phyloP scores from a whole-genome alignment of 2,797 vertebrate species.

The Hydrolagus colliei region DNA sequence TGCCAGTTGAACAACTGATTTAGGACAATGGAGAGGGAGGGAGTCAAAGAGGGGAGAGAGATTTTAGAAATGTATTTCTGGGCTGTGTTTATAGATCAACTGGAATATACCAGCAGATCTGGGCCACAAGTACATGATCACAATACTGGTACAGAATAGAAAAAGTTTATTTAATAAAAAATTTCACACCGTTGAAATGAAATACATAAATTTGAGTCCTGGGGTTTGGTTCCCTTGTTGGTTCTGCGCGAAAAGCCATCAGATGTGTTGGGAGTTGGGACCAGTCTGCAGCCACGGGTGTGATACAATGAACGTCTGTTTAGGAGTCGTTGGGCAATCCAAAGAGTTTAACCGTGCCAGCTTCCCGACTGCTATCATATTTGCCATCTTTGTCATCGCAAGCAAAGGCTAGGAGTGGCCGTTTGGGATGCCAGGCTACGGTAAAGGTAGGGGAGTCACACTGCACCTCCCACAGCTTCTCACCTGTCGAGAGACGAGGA shows the following conservation, averaged over 20 bases:
- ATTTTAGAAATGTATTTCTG: neutral
- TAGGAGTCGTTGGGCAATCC: constrained; percentile 90
- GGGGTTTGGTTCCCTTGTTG: too few species aligned
- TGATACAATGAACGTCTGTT: constrained; percentile 18
- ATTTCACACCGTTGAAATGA: neutral
- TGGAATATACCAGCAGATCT: neutral
- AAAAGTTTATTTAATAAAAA: neutral
- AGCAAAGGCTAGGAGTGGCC: constrained; percentile 85
- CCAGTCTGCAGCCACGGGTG: too few species aligned
- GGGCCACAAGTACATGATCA: neutral
- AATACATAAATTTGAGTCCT: neutral
- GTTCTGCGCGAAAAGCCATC: too few species aligned
- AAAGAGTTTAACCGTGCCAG: constrained; percentile 91
- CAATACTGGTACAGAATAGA: neutral
- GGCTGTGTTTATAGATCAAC: neutral
- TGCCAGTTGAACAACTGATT: too few species aligned
- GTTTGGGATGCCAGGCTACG: constrained; percentile 93
- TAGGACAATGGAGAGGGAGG: too few species aligned
- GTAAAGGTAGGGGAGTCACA: constrained; percentile 96
- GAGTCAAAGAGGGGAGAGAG: too few species aligned
- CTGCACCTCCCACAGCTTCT: constrained; percentile 96
- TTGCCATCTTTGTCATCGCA: constrained; percentile 97
- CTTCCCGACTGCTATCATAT: constrained; percentile 90
- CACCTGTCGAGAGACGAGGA: constrained; percentile 59
- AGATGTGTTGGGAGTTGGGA: too few species aligned